Base-by-base conservation (phyloP, 2,797 vertebrate genomes). In the Nyctibius grandis region DNA sequence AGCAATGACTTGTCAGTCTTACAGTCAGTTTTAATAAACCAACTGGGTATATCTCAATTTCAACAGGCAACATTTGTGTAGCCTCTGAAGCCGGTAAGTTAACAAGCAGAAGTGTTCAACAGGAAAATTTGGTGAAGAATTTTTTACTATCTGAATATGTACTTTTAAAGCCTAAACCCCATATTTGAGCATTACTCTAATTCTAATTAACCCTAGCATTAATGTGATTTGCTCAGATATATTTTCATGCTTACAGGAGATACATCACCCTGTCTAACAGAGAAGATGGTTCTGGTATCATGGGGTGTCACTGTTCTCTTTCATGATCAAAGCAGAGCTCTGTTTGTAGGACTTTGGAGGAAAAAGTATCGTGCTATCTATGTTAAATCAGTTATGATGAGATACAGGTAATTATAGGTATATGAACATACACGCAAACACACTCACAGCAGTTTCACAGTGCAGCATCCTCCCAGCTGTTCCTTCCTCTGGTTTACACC, bases 101-200 rank as follows among this genome's bases (percentile, higher is more conserved):
- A 86, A 72, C 0, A 1, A 76, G 26, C 2, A 7, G 5, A 80
- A 67, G 6, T 0, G 2, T 34, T 44, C 34, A 59, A 54, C 4
- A 53, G 12, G 14, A 89, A 75, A 89, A 70, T 13, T 9, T 69
- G 36, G 9, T 61, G 36, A 85, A 81, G 40, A 31, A n/a, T 15
- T 36, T 64, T 85, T 53, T 78, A 25, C 20, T 28, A 8, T 15
- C 45, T 67, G 26, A n/a, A 42, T 45, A 47, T 3, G 1, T 11
- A 40, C 68, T 64, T 91, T 80, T 33, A n/a, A 79, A 83, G 25
- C 7, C 54, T 63, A 83, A 80, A 18, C 15, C 12, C 36, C 16
- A n/a, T 63, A 15, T 84, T 76, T 68, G 59, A 64, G 18, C 8
- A 15, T 57, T 53, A 48, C 21, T 61, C 8, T 78, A 59, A 64